A percentile compares a stretch with the other conserved stretches of the same genome.
phyloP scores from a whole-genome alignment of 2,888 invertebrate genomes.

The Endotricha flammealis region DNA sequence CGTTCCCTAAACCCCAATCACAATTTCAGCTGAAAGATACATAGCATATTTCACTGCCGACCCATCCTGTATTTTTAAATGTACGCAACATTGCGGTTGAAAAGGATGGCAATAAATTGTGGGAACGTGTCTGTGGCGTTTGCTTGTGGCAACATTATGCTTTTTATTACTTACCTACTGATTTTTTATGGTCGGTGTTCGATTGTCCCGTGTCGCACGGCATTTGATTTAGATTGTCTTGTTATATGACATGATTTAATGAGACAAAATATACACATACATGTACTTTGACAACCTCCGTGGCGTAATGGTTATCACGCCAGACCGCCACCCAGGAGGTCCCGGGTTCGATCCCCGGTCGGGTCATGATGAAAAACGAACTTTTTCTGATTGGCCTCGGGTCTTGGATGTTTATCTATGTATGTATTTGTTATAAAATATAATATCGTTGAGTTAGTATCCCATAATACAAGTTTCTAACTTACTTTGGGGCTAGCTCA shows the following conservation, averaged over 20 bases:
- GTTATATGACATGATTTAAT: background rate
- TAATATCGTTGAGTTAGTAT: no score
- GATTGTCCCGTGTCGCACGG: slow-evolving; percentile 17
- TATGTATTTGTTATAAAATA: no score
- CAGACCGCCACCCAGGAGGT: no score
- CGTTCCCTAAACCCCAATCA: slow-evolving; percentile 68
- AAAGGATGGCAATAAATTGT: slow-evolving; percentile 58
- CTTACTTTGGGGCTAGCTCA: no score
- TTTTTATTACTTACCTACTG: slow-evolving; percentile 25
- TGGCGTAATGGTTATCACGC: no score
- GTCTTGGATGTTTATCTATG: no score
- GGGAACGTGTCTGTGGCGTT: slow-evolving; percentile 40
- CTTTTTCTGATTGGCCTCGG: no score
- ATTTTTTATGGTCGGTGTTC: slow-evolving; percentile 25
- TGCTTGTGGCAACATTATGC: slow-evolving; percentile 34
- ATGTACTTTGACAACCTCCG: no score
- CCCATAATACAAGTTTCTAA: no score
- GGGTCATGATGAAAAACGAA: no score
- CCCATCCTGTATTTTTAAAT: slow-evolving; percentile 39
- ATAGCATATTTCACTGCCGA: slow-evolving; percentile 53
- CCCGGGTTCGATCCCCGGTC: no score
- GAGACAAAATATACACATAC: background rate
- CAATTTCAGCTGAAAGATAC: slow-evolving; percentile 60
- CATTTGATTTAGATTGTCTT: slow-evolving; percentile 16
- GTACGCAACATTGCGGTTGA: slow-evolving; percentile 43